These are phyloP conservation scores for Heliconius nattereri DNA, from an alignment of 1,140 invertebrate species.

Conservation along the genomic window DNA sequence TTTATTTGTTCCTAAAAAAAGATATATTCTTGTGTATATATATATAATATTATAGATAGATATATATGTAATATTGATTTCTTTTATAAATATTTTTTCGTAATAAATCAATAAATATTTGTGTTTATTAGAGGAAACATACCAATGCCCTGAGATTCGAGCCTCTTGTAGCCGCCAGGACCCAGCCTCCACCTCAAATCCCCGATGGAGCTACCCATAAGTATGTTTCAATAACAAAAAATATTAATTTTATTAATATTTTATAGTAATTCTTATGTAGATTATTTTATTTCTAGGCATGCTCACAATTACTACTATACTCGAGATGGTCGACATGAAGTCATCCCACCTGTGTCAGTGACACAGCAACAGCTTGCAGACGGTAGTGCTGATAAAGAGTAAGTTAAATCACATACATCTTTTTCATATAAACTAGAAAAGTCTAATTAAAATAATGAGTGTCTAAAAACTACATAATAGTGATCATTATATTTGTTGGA, in stretches of 20 bases:
- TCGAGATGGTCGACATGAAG: conserved; percentile 88
- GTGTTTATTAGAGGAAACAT: conserved; percentile 80
- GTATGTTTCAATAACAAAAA: conserved; percentile 47
- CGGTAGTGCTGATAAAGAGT: conserved; percentile 70
- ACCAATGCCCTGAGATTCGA: conserved; percentile 85
- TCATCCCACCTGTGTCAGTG: conserved; percentile 85
- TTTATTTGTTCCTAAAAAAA: no score
- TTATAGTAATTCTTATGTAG: background rate
- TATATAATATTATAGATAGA: no score
- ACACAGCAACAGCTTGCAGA: conserved; percentile 66
- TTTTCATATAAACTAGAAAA: no score
- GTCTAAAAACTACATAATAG: no score
- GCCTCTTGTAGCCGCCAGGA: conserved; percentile 84
- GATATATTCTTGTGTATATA: no score
- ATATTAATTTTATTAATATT: background rate
- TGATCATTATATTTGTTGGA: no score
- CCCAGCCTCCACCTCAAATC: conserved; percentile 88
- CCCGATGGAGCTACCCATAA: conserved; percentile 89
- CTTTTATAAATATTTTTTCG: conserved; percentile 3
- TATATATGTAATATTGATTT: no score
- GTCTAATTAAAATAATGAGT: no score
- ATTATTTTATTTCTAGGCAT: conserved; percentile 61
- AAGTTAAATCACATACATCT: conserved; percentile 29
- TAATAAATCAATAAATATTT: conserved; percentile 20
- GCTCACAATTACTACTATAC: conserved; percentile 90